Percentiles rank a stretch among this genome's conserved stretches.
Conservation (phyloP, 2,888 invertebrate species). For the Meteorus colon region DNA sequence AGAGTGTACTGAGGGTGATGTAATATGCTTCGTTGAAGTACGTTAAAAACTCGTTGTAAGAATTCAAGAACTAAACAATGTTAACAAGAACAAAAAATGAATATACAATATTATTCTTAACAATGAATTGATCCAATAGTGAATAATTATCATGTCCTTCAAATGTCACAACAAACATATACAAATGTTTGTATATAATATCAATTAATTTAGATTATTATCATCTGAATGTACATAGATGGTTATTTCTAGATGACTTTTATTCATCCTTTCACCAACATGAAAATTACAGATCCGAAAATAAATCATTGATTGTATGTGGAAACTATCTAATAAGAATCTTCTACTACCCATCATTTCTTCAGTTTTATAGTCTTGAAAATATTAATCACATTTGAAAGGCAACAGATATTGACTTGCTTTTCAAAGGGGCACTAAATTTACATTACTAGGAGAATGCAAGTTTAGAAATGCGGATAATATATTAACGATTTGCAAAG, state of each 20-base stretch:
- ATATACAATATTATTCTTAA: too few relatives aligned
- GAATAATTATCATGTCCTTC: constrained; percentile 6
- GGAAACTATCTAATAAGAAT: constrained; percentile 33
- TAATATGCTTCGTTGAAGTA: constrained; percentile 6
- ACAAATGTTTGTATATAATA: constrained; percentile 37
- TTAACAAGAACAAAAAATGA: background rate
- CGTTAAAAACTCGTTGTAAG: background rate
- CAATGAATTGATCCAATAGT: too few relatives aligned
- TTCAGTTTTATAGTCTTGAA: constrained; percentile 43
- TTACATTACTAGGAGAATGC: background rate
- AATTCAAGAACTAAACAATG: constrained; percentile 1
- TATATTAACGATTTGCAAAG: background rate
- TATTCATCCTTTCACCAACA: background rate
- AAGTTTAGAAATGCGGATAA: background rate
- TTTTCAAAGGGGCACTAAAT: constrained; percentile 3
- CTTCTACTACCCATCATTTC: background rate
- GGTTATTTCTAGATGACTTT: constrained; percentile 20
- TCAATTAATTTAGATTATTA: constrained; percentile 1
- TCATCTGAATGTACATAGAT: constrained; percentile 44
- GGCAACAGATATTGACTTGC: background rate
- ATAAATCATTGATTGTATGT: constrained; percentile 22
- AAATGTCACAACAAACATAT: constrained; percentile 31
- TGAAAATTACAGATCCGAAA: background rate
- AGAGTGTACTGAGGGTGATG: constrained; percentile 7
- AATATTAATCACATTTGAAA: too few relatives aligned